Conservation (phyloP, 2,113 vertebrate genomes). For the Strix aluco region DNA sequence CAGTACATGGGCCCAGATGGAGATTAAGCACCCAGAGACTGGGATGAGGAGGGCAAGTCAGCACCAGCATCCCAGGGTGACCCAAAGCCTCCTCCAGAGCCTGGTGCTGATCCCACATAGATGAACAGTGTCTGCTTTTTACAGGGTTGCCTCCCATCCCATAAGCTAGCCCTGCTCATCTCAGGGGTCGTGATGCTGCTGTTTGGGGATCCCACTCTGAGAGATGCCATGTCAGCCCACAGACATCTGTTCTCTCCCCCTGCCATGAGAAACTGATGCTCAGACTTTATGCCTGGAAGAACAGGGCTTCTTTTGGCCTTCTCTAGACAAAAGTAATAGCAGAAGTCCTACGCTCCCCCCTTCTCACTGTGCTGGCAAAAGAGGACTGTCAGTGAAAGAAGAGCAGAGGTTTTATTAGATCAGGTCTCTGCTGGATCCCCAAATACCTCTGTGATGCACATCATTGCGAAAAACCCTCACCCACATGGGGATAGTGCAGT, state of each 20-base stretch:
- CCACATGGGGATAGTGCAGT: background rate
- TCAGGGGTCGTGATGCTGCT: accelerated
- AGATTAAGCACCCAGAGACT: background rate
- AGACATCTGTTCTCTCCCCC: too few species aligned
- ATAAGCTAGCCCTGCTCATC: accelerated
- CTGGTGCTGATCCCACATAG: background rate
- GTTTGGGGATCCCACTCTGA: background rate
- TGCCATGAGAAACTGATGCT: accelerated
- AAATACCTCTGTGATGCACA: background rate
- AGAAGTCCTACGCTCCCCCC: accelerated
- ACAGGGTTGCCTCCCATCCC: accelerated
- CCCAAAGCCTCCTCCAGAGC: background rate
- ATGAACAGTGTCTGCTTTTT: background rate
- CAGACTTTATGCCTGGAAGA: background rate
- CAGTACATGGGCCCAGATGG: background rate
- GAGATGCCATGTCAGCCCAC: background rate
- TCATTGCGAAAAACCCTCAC: background rate
- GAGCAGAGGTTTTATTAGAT: background rate
- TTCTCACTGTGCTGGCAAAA: background rate
- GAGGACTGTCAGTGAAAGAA: background rate
- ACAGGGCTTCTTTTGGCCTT: background rate
- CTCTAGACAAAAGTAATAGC: background rate
- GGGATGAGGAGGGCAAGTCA: background rate
- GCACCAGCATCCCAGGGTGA: background rate
- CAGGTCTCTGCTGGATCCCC: background rate